phyloP scores from a whole-genome alignment of 1,140 invertebrate species.

The Ephestia elutella region DNA sequence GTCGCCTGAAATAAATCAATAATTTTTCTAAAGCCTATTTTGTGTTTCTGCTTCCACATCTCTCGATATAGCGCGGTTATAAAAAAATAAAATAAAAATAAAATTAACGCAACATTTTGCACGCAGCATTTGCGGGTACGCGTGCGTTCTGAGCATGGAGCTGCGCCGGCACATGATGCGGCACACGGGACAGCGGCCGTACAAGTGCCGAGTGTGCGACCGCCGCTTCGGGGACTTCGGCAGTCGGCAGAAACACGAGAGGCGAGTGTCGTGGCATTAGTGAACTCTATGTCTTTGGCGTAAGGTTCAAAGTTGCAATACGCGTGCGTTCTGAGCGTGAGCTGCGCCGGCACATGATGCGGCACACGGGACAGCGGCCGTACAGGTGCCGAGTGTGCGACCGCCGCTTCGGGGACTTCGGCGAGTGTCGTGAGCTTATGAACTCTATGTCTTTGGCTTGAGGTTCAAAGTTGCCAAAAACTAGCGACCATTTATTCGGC shows the following conservation, averaged over 20 bases:
- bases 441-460: background rate
- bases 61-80: no score
- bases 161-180: slow-evolving; percentile 74
- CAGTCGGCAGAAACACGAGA: slow-evolving; percentile 76
- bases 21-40: no score
- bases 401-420: slow-evolving; percentile 80
- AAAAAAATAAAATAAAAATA: no score
- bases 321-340: slow-evolving; percentile 76
- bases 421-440: slow-evolving; percentile 39
- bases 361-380: slow-evolving; percentile 78
- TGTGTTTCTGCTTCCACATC: no score
- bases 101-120: background rate
- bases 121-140: slow-evolving; percentile 62
- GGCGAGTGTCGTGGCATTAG: slow-evolving; percentile 48
- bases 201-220: slow-evolving; percentile 81
- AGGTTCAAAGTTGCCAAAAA: no score
- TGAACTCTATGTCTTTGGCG: background rate
- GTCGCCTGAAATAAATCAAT: no score
- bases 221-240: slow-evolving; percentile 80
- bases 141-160: slow-evolving; percentile 76
- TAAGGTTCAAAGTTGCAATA: slow-evolving; percentile 26
- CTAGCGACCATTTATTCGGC: no score
- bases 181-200: slow-evolving; percentile 79
- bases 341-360: slow-evolving; percentile 73
- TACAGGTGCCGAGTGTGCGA: slow-evolving; percentile 83